Evolutionary conservation across 1,140 invertebrate genomes (phyloP).

Genomic region (Drosophila melanica): DNA sequence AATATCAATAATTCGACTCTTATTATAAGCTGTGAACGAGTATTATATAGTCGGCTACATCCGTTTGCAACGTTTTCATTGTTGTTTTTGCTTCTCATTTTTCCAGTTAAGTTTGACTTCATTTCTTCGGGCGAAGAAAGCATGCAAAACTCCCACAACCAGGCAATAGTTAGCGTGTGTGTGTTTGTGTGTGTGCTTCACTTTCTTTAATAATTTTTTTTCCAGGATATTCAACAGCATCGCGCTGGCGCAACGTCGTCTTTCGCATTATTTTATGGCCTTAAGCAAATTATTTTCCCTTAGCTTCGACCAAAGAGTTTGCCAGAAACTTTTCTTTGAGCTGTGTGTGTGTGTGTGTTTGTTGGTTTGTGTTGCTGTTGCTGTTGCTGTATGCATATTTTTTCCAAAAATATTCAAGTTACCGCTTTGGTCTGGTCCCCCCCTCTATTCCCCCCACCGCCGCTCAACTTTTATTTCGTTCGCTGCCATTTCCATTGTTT

Average conservation of each 20-base stretch:
- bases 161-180: slow-evolving; percentile 24
- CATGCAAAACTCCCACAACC: slow-evolving; percentile 31
- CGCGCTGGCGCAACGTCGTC: slow-evolving; percentile 15
- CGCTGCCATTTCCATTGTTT: slow-evolving; percentile 43
- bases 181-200: neutral
- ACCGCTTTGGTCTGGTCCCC: slow-evolving; percentile 4
- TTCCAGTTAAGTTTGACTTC: slow-evolving; percentile 28
- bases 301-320: slow-evolving; percentile 53
- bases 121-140: slow-evolving; percentile 28
- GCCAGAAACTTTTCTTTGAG: slow-evolving; percentile 55
- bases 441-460: neutral
- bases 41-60: no score
- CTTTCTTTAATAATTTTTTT: neutral
- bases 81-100: slow-evolving; percentile 14
- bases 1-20: no score
- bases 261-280: slow-evolving; percentile 77
- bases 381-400: slow-evolving; percentile 50
- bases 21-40: no score
- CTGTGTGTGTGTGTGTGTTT: slow-evolving; percentile 12
- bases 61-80: no score
- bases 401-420: slow-evolving; percentile 52
- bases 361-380: neutral
- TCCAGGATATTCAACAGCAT: slow-evolving; percentile 4
- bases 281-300: slow-evolving; percentile 74
- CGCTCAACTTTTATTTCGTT: slow-evolving; percentile 8